A percentile compares a stretch with the other conserved stretches of the same genome.
phyloP scores from a whole-genome alignment of 2,113 vertebrate species.

The Procavia capensis region DNA sequence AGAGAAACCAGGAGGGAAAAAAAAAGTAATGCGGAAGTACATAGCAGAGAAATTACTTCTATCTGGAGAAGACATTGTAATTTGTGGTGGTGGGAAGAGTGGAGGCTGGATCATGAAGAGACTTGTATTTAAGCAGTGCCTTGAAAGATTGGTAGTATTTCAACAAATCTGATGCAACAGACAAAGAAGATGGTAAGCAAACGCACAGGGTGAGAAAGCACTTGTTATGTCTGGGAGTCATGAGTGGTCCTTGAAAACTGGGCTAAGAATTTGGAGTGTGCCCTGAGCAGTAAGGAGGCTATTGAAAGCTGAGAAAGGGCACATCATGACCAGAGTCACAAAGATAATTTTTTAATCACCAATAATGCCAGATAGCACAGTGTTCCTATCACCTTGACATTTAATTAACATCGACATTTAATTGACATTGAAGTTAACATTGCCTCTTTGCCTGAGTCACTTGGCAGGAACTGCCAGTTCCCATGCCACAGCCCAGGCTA shows the following conservation, averaged over 20 bases:
- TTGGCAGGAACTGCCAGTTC: neutral
- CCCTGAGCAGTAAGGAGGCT: neutral
- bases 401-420: neutral
- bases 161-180: neutral
- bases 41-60: neutral
- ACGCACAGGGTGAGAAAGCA: neutral
- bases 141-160: neutral
- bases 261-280: neutral
- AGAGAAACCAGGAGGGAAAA: neutral
- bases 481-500: neutral
- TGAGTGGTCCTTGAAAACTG: neutral
- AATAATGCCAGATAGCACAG: neutral
- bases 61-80: neutral
- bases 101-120: neutral
- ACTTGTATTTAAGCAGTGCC: neutral
- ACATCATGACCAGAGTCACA: neutral
- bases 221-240: neutral
- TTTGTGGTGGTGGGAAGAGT: neutral
- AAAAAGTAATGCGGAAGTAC: neutral
- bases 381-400: neutral
- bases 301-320: neutral
- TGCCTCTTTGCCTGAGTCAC: neutral
- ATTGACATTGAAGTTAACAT: neutral
- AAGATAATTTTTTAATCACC: neutral
- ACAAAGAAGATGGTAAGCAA: neutral